These are phyloP conservation scores for Bostrychus sinensis DNA, from an alignment of 2,113 vertebrate genomes.

Conservation along the genomic window DNA sequence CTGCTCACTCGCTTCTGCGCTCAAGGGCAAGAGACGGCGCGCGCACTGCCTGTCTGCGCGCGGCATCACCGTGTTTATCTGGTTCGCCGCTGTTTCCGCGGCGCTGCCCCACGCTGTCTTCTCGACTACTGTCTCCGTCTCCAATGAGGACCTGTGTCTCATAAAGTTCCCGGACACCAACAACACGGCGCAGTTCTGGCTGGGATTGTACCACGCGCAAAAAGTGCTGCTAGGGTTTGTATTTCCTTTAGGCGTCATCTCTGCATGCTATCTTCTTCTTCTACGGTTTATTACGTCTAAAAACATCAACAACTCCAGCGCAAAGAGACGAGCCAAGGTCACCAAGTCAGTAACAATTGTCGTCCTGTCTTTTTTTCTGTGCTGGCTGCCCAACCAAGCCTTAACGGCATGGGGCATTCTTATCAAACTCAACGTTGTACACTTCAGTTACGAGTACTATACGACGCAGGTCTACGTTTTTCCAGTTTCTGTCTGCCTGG, in stretches of 20 bases:
- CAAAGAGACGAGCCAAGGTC: conserved; percentile 89
- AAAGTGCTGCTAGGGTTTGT: conserved; percentile 93
- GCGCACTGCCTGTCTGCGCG: conserved; percentile 79
- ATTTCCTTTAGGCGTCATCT: conserved; percentile 86
- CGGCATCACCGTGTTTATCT: conserved; percentile 83
- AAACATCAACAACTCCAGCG: conserved; percentile 80
- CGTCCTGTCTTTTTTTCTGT: conserved; percentile 93
- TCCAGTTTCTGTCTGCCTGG: conserved; percentile 92
- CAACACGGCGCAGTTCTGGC: conserved; percentile 87
- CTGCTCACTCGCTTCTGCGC: conserved; percentile 88
- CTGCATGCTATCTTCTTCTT: conserved; percentile 88
- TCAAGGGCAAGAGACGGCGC: conserved; percentile 79
- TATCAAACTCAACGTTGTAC: conserved; percentile 91
- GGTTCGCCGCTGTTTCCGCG: conserved; percentile 84
- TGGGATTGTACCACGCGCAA: conserved; percentile 92
- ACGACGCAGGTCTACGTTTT: conserved; percentile 90
- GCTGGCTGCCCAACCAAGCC: conserved; percentile 97
- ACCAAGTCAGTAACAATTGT: conserved; percentile 94
- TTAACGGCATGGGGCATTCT: conserved; percentile 94
- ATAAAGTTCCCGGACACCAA: conserved; percentile 88
- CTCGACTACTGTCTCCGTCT: conserved; percentile 87
- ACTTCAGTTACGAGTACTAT: conserved; percentile 92
- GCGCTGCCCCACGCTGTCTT: conserved; percentile 91
- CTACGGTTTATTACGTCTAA: conserved; percentile 87
- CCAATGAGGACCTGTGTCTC: conserved; percentile 90